Evolutionary conservation across 2,888 invertebrate species (phyloP).

Genomic region (Eupeodes luniger): DNA sequence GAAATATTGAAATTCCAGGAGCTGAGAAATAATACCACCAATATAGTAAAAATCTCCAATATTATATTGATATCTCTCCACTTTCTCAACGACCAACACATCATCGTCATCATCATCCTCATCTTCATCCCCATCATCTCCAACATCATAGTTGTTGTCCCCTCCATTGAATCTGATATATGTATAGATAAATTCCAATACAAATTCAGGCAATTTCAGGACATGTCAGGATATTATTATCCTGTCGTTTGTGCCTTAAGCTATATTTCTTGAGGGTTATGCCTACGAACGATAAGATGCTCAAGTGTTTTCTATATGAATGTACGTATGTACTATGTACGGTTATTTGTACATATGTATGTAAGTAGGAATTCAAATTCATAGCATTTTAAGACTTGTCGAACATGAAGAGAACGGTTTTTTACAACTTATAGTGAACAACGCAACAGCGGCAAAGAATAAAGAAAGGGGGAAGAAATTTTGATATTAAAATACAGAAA

Average conservation of each 20-base stretch:
- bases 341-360: neutral
- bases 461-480: neutral
- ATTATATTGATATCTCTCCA: conserved; percentile 12
- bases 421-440: neutral
- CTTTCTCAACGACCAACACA: neutral
- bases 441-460: neutral
- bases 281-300: conserved; percentile 7
- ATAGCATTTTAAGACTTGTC: conserved; percentile 8
- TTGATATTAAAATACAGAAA: conserved; percentile 18
- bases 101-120: neutral
- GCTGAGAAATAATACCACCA: neutral
- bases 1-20: conserved; percentile 11
- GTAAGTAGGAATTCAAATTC: conserved; percentile 8
- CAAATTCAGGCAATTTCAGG: conserved; percentile 49
- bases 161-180: conserved; percentile 44
- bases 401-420: neutral
- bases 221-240: conserved; percentile 46
- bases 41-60: conserved; percentile 15
- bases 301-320: neutral
- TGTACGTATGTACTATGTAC: too few relatives aligned
- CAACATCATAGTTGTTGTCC: conserved; percentile 21
- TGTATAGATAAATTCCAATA: conserved; percentile 63
- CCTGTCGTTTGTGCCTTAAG: conserved; percentile 49
- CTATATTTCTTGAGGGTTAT: conserved; percentile 3
- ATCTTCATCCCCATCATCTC: neutral